Evolutionary conservation across 1,140 invertebrate species (phyloP).

Genomic region (Aporrectodea caliginosa): DNA sequence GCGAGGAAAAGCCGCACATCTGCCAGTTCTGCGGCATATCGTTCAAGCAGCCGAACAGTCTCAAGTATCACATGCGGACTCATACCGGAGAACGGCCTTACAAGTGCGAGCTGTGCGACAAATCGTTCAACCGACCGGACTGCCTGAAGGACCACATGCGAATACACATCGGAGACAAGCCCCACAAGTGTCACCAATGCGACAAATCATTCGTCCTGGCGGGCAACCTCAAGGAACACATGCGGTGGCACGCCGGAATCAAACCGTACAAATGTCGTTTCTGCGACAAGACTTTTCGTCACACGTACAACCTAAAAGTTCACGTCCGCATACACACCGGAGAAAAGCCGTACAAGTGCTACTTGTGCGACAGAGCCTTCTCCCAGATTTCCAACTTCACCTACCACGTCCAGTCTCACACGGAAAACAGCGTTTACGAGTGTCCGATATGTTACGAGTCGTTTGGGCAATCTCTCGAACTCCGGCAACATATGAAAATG

Average conservation of each 20-base stretch:
- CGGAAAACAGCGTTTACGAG: not conserved
- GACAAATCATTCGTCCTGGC: constrained; percentile 16
- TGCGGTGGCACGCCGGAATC: constrained; percentile 36
- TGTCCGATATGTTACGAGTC: constrained; percentile 5
- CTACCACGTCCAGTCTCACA: not conserved
- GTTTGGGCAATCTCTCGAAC: constrained; percentile 85
- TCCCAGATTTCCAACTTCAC: not conserved
- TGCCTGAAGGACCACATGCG: constrained; percentile 97
- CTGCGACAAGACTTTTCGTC: constrained; percentile 94
- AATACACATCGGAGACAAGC: constrained; percentile 92
- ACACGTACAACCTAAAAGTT: constrained; percentile 90
- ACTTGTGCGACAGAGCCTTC: constrained; percentile 92
- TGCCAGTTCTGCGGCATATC: not conserved
- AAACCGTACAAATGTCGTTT: constrained; percentile 92
- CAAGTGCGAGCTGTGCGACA: constrained; percentile 65
- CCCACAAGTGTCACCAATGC: constrained; percentile 47
- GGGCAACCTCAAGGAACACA: constrained; percentile 19
- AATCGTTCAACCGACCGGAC: constrained; percentile 93
- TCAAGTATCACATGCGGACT: constrained; percentile 48
- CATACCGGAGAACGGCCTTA: constrained; percentile 39
- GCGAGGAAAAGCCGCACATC: not conserved
- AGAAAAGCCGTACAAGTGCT: constrained; percentile 90
- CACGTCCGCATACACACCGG: constrained; percentile 98
- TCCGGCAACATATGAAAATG: constrained; percentile 96
- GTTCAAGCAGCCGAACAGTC: constrained; percentile 12